Conservation (phyloP, 2,888 invertebrate genomes). For the Chymomyza amoena region DNA sequence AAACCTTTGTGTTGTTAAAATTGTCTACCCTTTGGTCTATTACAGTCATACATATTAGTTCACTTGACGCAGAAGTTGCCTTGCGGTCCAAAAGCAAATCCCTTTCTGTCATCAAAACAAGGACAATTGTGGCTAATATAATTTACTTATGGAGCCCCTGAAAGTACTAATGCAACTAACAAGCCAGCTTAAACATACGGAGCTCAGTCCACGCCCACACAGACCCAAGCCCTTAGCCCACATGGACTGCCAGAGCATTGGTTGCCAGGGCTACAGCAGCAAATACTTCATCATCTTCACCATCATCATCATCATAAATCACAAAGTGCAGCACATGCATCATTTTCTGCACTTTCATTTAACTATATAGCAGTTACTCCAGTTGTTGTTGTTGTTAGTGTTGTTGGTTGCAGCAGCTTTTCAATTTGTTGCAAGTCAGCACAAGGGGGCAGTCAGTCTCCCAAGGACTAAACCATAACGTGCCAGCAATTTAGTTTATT, state of each 20-base stretch:
- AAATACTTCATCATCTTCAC: constrained; percentile 44
- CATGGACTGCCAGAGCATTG: background rate
- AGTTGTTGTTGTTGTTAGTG: background rate
- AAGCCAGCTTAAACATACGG: background rate
- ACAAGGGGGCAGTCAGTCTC: background rate
- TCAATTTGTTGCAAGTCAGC: constrained; percentile 6
- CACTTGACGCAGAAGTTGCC: constrained; percentile 53
- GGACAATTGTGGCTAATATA: constrained; percentile 52
- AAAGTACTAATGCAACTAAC: background rate
- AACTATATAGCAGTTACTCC: background rate
- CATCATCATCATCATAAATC: constrained; percentile 62
- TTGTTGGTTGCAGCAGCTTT: background rate
- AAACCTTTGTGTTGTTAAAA: background rate
- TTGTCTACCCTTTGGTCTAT: background rate
- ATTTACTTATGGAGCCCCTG: constrained; percentile 29
- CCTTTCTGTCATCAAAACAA: constrained; percentile 25
- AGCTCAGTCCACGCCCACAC: background rate
- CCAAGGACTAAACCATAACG: background rate
- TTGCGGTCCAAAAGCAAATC: background rate
- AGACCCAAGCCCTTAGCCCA: background rate
- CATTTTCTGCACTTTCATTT: constrained; percentile 35
- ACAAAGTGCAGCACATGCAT: constrained; percentile 62
- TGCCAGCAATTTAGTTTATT: background rate
- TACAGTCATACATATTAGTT: background rate
- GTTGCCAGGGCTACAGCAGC: constrained; percentile 20